A percentile compares a stretch with the other conserved stretches of the same genome.
Evolutionary conservation across 2,113 vertebrate genomes (phyloP).

Genomic region (Petromus typicus): DNA sequence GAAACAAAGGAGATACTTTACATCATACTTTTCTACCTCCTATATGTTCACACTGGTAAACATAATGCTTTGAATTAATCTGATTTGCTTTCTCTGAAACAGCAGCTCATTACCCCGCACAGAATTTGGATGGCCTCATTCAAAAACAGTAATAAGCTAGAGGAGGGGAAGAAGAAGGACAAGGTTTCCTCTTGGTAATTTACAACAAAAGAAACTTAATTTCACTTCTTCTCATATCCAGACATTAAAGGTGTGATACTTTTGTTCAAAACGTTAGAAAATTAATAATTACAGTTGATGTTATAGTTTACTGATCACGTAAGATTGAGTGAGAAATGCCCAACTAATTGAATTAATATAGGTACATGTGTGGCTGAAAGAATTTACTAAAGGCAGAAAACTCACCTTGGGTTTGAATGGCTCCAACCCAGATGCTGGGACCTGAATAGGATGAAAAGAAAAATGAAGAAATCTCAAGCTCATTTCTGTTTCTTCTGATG

Average conservation of each 20-base stretch:
- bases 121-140: background rate
- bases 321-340: background rate
- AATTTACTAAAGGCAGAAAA: background rate
- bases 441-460: background rate
- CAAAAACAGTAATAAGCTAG: background rate
- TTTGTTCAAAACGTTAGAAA: background rate
- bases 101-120: background rate
- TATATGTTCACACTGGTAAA: background rate
- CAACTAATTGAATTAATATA: background rate
- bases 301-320: background rate
- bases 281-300: too few species aligned
- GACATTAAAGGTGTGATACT: background rate
- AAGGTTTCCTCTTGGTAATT: background rate
- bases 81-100: background rate
- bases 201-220: background rate
- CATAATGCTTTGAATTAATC: background rate
- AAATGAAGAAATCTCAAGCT: background rate
- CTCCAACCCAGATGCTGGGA: background rate
- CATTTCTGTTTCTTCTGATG: background rate
- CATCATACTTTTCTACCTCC: background rate
- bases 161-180: background rate
- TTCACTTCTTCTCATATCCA: background rate
- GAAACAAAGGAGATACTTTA: background rate
- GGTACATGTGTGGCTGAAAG: background rate
- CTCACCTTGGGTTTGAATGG: background rate